Base-by-base conservation (phyloP, 2,888 invertebrate genomes). In the Drosophila kanekoi region DNA sequence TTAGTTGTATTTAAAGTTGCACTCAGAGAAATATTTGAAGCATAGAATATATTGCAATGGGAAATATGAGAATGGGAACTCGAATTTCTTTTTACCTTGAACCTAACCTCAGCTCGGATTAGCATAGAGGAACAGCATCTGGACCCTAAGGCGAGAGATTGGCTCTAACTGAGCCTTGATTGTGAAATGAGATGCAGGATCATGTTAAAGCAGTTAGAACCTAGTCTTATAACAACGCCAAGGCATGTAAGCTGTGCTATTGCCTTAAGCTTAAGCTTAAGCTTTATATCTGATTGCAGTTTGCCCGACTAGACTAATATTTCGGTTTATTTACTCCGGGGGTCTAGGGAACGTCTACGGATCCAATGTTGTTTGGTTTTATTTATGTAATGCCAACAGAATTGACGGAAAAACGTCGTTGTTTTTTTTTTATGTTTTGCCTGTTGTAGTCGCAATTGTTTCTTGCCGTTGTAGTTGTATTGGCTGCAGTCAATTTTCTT, bases 391-490 rank as follows among this genome's bases (percentile, higher is more conserved):
- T 69, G 65, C 45, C 47, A 52, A 53, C 64, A 40, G 65, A 77
- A 81, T 79, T 85, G 86, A 85, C 83, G 86, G 72, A 77, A n/a
- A n/a, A n/a, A 80, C 74, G 81, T 77, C 72, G 75, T 78, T 77
- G 53, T 62, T 63, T 47, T 53, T 62, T 63, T 47, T 53, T 60
- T 33, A 56, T 60, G 45, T 44, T 52, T 52, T 43, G 49, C 57
- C 53, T 47, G 51, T 54, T 38, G 38, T 57, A 49, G 28, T 47
- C 1, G 20, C 5, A 16, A 16, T n/a, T 18, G 16, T 18, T 38
- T 10, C 11, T 60, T 60, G 37, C 53, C 32, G 40, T 43, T 58
- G 43, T 57, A 11, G 37, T 66, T 59, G 65, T 64, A 73, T 77
- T 68, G 64, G 52, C 53, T 66, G 72, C 69, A 72, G 64, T 70